Evolutionary conservation across 2,797 vertebrate species (phyloP).

Genomic region (Gobionotothen gibberifrons): DNA sequence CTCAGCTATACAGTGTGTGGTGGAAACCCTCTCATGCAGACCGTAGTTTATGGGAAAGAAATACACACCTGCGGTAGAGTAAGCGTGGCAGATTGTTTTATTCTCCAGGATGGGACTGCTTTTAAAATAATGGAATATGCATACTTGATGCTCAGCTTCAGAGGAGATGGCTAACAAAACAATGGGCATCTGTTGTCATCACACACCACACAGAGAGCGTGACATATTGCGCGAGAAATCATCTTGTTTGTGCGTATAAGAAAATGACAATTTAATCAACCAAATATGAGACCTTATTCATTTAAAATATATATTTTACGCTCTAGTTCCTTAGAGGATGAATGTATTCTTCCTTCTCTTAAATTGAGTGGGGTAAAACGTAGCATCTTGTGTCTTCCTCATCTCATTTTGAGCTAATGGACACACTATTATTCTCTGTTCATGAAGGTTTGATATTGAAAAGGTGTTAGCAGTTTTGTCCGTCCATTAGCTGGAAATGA

Average conservation of each 20-base stretch:
- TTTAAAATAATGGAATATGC: slow-evolving; percentile 10
- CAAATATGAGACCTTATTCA: not conserved
- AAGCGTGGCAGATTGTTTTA: not conserved
- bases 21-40: slow-evolving; percentile 2
- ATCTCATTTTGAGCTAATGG: not conserved
- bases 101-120: not conserved
- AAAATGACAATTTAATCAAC: not conserved
- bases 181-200: slow-evolving; percentile 4
- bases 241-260: not conserved
- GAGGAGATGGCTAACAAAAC: slow-evolving; percentile 31
- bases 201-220: slow-evolving; percentile 9
- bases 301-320: not conserved
- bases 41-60: not conserved
- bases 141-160: slow-evolving; percentile 6
- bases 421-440: not conserved
- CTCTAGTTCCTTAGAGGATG: not conserved
- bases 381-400: not conserved
- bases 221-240: slow-evolving; percentile 4
- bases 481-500: no score
- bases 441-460: not conserved
- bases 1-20: not conserved
- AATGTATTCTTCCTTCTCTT: not conserved
- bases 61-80: not conserved
- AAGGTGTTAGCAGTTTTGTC: not conserved
- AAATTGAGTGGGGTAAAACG: not conserved